A percentile compares a stretch with the other conserved stretches of the same genome.
These are phyloP conservation scores for Pachyuromys duprasi DNA, from an alignment of 2,797 vertebrate genomes.

Conservation along the genomic window DNA sequence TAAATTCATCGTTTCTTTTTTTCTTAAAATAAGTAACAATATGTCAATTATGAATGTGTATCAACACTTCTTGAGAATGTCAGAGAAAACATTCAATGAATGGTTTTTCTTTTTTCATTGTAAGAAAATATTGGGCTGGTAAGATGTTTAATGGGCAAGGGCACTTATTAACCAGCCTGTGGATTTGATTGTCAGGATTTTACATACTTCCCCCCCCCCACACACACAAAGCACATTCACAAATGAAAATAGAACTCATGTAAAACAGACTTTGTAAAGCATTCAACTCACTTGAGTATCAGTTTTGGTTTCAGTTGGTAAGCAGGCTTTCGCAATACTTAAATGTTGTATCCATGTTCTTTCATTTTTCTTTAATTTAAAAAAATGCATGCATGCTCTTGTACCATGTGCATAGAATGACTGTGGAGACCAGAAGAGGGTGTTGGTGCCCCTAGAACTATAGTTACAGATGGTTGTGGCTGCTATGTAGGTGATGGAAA, in stretches of 20 bases:
- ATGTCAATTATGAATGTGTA: background rate
- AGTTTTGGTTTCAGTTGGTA: slow-evolving; percentile 27
- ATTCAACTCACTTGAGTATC: background rate
- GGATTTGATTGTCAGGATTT: background rate
- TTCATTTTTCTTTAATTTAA: background rate
- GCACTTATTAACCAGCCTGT: background rate
- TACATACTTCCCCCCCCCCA: background rate
- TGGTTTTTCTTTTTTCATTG: background rate
- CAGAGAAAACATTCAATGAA: background rate
- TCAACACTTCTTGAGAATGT: background rate
- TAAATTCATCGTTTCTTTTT: background rate
- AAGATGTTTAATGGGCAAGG: background rate
- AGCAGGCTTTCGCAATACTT: background rate
- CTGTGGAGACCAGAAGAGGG: background rate
- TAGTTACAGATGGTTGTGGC: background rate
- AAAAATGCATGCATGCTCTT: background rate
- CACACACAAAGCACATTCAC: background rate
- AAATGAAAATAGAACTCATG: background rate
- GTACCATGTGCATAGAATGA: background rate
- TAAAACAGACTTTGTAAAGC: background rate
- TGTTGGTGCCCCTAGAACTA: background rate
- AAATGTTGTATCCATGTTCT: background rate
- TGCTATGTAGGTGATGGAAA: no score
- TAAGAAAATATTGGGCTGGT: background rate
- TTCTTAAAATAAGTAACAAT: background rate